Evolutionary conservation across 2,888 invertebrate species (phyloP), one percentile per base, ranked within the genome.

Genomic region (Trimorus sp.): DNA sequence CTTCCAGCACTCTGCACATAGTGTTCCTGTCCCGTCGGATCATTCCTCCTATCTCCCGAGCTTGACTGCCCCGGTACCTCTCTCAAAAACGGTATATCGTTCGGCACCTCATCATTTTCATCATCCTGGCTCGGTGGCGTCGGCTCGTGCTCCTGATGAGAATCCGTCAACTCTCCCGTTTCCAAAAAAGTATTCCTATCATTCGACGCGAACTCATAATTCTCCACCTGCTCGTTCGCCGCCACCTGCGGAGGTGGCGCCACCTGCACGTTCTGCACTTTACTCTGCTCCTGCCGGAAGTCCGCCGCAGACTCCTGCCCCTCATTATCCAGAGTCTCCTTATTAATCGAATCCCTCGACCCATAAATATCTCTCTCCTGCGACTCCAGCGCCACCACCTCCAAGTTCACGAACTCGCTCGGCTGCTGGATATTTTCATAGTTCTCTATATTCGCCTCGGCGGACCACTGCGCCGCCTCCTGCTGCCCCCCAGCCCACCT

Each of bases 131-230:
- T 90, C 3, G 89, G 88, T 0, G 91, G 89, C 8, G 86, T 88
- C 0, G 88, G 84, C 53, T 91, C 90, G 65, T 90, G 90, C 15
- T 91, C 91, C 56, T 89, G 89, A 84, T 92, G 91, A 5, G 90
- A 89, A 81, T 92, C 92, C 4, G 92, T 92, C n/a, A 92, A 75
- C 69, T 92, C 92, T 0, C 92, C 92, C 3, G 92, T 92, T 74
- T 92, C 92, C 48, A 92, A 84, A 70, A 92, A 92, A 8, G 92
- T 92, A 51, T 92, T 92, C 63, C 92, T 84, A 56, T 92, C 92
- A 59, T 91, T 92, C 3, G 92, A 91, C 3, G 92, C 91, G 36
- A 92, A 91, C 70, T 91, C 91, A 48, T 91, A 92, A 77, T 91
- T 91, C 51, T 91, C 91, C 26, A 92, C 91, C 70, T 91, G 91